Evolutionary conservation across 2,797 vertebrate species (phyloP).

Genomic region (Aphelocoma californica): DNA sequence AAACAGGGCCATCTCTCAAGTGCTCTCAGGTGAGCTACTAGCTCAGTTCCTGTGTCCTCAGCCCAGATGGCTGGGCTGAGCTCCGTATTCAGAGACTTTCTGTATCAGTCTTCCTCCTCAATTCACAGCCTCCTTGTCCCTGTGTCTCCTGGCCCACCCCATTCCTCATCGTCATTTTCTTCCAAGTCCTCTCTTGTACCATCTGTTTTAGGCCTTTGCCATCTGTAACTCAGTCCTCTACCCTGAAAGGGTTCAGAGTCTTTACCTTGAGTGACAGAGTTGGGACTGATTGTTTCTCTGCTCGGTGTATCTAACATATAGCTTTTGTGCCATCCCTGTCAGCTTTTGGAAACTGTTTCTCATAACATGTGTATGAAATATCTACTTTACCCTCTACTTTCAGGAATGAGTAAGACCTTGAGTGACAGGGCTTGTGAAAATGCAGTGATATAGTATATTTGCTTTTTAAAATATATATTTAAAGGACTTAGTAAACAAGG

Average conservation of each 20-base stretch:
- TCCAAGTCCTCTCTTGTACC: background rate
- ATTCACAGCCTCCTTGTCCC: background rate
- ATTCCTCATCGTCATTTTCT: background rate
- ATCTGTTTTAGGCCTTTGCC: constrained; percentile 15
- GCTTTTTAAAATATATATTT: background rate
- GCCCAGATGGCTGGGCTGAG: background rate
- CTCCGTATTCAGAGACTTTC: background rate
- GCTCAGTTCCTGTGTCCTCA: background rate
- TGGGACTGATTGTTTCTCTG: background rate
- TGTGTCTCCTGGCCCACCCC: background rate
- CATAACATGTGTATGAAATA: background rate
- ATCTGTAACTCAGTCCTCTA: background rate
- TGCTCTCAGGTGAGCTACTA: background rate
- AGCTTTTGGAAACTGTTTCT: background rate
- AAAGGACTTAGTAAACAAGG: background rate
- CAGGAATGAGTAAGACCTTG: background rate
- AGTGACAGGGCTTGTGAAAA: background rate
- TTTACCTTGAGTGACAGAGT: background rate
- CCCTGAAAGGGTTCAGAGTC: background rate
- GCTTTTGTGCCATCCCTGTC: background rate
- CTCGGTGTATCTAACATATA: background rate
- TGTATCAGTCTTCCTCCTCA: background rate
- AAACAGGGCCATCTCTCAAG: background rate
- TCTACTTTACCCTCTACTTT: background rate
- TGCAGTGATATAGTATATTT: background rate